These are phyloP conservation scores for Adineta ricciae DNA, from an alignment of 2,888 invertebrate genomes.

Conservation along the genomic window DNA sequence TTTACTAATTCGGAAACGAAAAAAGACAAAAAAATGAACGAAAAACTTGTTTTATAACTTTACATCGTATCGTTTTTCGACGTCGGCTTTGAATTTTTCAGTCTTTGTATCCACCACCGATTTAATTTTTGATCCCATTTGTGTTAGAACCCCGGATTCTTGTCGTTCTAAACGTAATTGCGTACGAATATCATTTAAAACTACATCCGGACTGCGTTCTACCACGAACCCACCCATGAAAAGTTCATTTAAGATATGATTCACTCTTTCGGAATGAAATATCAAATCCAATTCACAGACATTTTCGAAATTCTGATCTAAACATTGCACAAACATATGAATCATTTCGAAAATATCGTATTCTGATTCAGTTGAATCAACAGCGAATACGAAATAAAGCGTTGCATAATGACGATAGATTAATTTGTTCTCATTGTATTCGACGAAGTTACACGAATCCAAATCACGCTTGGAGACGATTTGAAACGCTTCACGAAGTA, in stretches of 20 bases:
- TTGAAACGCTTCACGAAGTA: neutral
- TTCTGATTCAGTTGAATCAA: slow-evolving; percentile 96
- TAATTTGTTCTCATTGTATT: slow-evolving; percentile 69
- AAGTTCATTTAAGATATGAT: slow-evolving; percentile 70
- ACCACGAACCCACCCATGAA: slow-evolving; percentile 99
- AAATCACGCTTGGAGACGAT: neutral
- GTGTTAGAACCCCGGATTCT: neutral
- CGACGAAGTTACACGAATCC: neutral
- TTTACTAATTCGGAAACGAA: neutral
- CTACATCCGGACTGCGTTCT: slow-evolving; percentile 92
- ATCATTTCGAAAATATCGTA: slow-evolving; percentile 54
- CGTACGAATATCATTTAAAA: neutral
- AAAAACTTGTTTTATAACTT: neutral
- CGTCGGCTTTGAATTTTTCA: neutral
- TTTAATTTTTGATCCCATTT: neutral
- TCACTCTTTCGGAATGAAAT: slow-evolving; percentile 88
- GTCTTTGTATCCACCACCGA: neutral
- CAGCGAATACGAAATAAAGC: slow-evolving; percentile 95
- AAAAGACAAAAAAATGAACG: neutral
- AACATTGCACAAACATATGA: slow-evolving; percentile 19
- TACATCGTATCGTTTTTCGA: neutral
- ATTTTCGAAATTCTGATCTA: slow-evolving; percentile 48
- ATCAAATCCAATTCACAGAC: slow-evolving; percentile 97
- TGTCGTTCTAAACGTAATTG: neutral
- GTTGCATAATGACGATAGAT: slow-evolving; percentile 92